Percentiles rank a stretch among this genome's conserved stretches.
These are phyloP conservation scores for Lycopodina hypogea DNA, from an alignment of 37 sponge, comb jelly and placozoan genomes.

Conservation along the genomic window DNA sequence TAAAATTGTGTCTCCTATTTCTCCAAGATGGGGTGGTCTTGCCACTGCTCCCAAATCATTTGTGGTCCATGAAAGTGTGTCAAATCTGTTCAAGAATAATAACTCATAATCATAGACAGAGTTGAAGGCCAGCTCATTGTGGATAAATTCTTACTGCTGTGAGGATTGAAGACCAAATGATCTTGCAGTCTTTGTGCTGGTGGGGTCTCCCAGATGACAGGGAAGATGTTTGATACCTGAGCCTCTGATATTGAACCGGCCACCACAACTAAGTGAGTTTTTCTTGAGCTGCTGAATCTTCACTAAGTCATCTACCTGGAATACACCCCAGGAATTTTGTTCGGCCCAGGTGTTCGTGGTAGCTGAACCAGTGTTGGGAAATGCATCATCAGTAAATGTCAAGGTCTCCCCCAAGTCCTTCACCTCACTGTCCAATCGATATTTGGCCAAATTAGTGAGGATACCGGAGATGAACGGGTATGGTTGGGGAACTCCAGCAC, in stretches of 20 bases:
- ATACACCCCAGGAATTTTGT: background rate
- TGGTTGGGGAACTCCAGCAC: no score
- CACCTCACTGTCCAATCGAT: background rate
- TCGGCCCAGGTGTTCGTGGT: constrained; percentile 25
- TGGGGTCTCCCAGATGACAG: constrained; percentile 20
- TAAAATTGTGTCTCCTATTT: background rate
- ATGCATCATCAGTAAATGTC: constrained; percentile 52
- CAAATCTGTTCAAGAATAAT: background rate
- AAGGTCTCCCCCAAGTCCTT: constrained; percentile 24
- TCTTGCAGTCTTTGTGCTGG: no score
- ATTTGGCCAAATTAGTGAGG: background rate
- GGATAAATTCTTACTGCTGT: no score
- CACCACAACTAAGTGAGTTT: background rate
- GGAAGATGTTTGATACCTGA: constrained; percentile 25
- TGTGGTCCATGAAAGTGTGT: background rate
- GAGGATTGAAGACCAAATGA: no score
- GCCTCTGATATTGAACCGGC: constrained; percentile 35
- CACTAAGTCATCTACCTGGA: background rate
- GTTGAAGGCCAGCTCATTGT: background rate
- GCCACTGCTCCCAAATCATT: constrained; percentile 28
- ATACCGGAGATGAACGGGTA: no score
- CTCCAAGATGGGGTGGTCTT: constrained; percentile 26
- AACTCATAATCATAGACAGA: background rate
- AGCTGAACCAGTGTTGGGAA: background rate
- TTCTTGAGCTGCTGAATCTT: background rate